These are phyloP conservation scores for Mesorhabditis sp. DNA, from an alignment of 2,888 invertebrate genomes.

Conservation along the genomic window DNA sequence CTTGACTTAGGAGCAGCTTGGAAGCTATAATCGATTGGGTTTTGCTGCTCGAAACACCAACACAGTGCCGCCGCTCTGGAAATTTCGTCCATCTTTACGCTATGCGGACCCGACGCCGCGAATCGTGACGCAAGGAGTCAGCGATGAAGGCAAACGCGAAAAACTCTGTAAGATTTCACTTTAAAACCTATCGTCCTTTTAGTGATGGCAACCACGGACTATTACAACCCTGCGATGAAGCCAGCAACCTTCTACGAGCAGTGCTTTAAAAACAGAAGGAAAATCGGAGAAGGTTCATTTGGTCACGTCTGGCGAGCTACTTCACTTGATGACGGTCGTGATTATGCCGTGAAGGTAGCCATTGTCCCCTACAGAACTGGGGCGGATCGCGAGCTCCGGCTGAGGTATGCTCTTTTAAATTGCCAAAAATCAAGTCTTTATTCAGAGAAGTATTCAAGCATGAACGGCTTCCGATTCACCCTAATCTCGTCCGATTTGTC, in stretches of 20 bases:
- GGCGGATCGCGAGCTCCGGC: slow-evolving; percentile 32
- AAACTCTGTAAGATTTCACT: no score
- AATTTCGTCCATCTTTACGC: no score
- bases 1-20: no score
- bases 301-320: slow-evolving; percentile 71
- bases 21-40: no score
- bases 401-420: slow-evolving; percentile 14
- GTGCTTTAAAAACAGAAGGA: slow-evolving; percentile 67
- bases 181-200: not conserved
- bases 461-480: slow-evolving; percentile 70
- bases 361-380: slow-evolving; percentile 31
- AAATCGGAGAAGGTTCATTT: slow-evolving; percentile 74
- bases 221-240: slow-evolving; percentile 38
- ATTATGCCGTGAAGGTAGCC: slow-evolving; percentile 73
- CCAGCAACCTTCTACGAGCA: slow-evolving; percentile 69
- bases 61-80: no score
- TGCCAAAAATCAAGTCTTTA: not conserved
- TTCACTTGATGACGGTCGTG: slow-evolving; percentile 68
- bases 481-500: slow-evolving; percentile 70
- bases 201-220: slow-evolving; percentile 8
- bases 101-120: no score
- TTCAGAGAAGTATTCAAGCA: slow-evolving; percentile 66
- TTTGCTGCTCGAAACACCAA: no score
- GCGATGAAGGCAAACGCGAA: no score
- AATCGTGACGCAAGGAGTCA: no score